phyloP scores from a whole-genome alignment of 2,888 invertebrate genomes.

The Gnatocerus cornutus region DNA sequence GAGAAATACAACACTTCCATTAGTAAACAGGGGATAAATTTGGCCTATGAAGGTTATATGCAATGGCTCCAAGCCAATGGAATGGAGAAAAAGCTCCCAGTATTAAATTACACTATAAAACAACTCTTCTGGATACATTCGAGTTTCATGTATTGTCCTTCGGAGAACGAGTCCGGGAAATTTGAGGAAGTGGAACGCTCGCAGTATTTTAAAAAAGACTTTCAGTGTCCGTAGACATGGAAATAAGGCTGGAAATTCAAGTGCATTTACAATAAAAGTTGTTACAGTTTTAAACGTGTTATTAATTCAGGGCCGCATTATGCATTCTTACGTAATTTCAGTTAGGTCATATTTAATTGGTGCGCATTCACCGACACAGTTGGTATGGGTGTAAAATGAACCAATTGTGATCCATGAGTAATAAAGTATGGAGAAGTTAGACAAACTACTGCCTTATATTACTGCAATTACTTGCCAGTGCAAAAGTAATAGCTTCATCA shows the following conservation, averaged over 20 bases:
- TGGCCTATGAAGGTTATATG: slow-evolving; percentile 87
- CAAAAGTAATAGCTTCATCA: no score
- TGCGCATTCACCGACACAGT: slow-evolving; percentile 6
- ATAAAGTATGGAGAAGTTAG: no score
- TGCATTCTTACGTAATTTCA: slow-evolving; percentile 8
- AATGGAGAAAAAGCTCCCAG: slow-evolving; percentile 79
- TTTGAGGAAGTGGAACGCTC: slow-evolving; percentile 31
- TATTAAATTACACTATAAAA: slow-evolving; percentile 78
- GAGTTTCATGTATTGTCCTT: slow-evolving; percentile 37
- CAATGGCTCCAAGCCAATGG: slow-evolving; percentile 80
- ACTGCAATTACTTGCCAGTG: no score
- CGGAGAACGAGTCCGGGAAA: neutral
- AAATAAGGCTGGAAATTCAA: neutral
- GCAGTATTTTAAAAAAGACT: slow-evolving; percentile 37
- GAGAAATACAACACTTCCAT: neutral
- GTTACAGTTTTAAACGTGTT: slow-evolving; percentile 17
- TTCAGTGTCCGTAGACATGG: slow-evolving; percentile 20
- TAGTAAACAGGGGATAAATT: slow-evolving; percentile 86
- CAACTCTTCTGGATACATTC: slow-evolving; percentile 72
- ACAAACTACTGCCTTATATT: no score
- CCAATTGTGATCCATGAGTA: no score
- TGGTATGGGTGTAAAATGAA: slow-evolving; percentile 11
- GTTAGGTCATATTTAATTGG: slow-evolving; percentile 15
- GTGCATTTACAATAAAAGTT: slow-evolving; percentile 19
- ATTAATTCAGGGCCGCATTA: slow-evolving; percentile 8